phyloP scores from a whole-genome alignment of 2,888 invertebrate species.

The Pasiphila rectangulata region DNA sequence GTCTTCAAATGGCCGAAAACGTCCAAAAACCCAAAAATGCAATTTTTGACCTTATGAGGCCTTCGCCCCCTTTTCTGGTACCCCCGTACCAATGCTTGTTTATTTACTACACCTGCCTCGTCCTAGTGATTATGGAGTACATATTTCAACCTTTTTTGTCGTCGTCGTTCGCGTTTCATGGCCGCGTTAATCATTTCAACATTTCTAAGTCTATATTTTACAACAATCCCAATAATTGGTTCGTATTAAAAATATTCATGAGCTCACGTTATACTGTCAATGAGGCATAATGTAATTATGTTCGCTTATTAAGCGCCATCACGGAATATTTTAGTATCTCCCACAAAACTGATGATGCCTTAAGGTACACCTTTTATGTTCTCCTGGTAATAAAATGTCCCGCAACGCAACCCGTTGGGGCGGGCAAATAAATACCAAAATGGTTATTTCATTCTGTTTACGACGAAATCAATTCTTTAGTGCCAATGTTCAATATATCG shows the following conservation, averaged over 20 bases:
- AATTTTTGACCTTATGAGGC: too few species aligned
- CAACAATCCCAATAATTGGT: slow-evolving; percentile 28
- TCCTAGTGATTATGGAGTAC: slow-evolving; percentile 39
- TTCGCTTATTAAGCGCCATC: slow-evolving; percentile 57
- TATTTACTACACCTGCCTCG: slow-evolving; percentile 50
- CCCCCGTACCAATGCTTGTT: too few species aligned
- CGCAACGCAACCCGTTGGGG: slow-evolving; percentile 40
- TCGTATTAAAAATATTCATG: slow-evolving; percentile 30
- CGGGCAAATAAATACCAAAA: slow-evolving; percentile 46
- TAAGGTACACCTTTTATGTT: slow-evolving; percentile 49
- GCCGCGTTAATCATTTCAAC: slow-evolving; percentile 39
- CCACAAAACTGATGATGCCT: slow-evolving; percentile 38
- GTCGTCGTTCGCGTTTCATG: slow-evolving; percentile 42
- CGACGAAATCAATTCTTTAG: slow-evolving; percentile 45
- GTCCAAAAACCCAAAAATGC: too few species aligned
- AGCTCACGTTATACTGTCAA: slow-evolving; percentile 10
- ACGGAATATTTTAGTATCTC: slow-evolving; percentile 48
- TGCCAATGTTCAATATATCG: slow-evolving; percentile 42
- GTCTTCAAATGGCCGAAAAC: too few species aligned
- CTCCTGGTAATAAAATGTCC: slow-evolving; percentile 45
- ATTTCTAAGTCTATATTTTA: slow-evolving; percentile 39
- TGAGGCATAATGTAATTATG: slow-evolving; percentile 46
- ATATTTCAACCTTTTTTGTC: slow-evolving; percentile 43
- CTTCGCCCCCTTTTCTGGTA: too few species aligned
- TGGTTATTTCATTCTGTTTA: slow-evolving; percentile 45